Evolutionary conservation across 2,888 invertebrate species (phyloP), one percentile per base, ranked within the genome.

Genomic region (Monopis laevigella): DNA sequence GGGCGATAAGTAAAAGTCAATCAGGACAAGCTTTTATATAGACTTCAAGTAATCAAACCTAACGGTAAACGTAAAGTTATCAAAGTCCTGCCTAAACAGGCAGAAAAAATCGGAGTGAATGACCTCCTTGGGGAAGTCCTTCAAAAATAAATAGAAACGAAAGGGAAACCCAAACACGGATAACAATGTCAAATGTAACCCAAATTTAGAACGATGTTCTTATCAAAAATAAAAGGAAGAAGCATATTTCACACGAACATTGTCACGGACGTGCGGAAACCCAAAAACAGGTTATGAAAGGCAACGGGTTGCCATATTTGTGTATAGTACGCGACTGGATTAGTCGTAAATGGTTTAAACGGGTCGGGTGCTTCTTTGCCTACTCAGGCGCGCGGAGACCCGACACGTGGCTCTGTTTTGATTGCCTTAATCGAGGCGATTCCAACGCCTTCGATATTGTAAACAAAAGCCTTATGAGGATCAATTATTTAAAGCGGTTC

Each of bases 331-430:
- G 64, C 62, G 67, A 70, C 72, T 73, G 78, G 74, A 75, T 77
- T 75, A 75, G 73, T 73, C 75, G 73, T 77, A 80, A 77, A 78
- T 67, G 78, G 78, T 67, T 71, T 66, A 74, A 77, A 74, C 78
- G 63, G 63, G 70, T 66, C 66, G 58, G 60, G 63, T 57, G 60
- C 65, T 63, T 62, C 67, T 66, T 67, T 65, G 66, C 69, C 62
- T 65, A 67, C 67, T 59, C 52, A 52, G 52, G 62, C 61, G 58
- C 52, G 52, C 53, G 54, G 36, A 3, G 17, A 12, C 10, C 47
- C 51, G 60, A 65, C 70, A 69, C 67, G 69, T 66, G 67, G 60
- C 58, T 59, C 29, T 40, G 28, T 40, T 40, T 40, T 40, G 40
- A 18, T 40, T 19, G 21, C 27, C 19, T 39, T 28, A 26, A 36